These are phyloP conservation scores for Neodiprion fabricii DNA, from an alignment of 1,140 invertebrate species.

Conservation along the genomic window DNA sequence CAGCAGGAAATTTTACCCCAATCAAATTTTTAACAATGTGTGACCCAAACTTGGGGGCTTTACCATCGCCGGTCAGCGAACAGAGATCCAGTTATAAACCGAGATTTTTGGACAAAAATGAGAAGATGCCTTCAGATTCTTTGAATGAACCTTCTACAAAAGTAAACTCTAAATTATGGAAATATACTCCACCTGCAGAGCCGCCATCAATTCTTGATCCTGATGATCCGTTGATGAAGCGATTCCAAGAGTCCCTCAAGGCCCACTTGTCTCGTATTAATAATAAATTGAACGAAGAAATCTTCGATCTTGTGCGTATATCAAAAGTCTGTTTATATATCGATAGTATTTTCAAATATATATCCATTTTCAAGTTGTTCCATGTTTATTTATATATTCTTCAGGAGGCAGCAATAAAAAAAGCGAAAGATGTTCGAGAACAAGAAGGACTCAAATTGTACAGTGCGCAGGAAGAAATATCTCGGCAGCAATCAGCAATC, in stretches of 20 bases:
- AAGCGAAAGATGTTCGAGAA: conserved; percentile 55
- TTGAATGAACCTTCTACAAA: not conserved
- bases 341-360: conserved; percentile 17
- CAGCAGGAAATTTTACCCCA: no score
- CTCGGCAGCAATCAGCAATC: conserved; percentile 60
- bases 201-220: conserved; percentile 60
- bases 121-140: not conserved
- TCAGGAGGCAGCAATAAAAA: conserved; percentile 53
- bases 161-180: not conserved
- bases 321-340: conserved; percentile 18
- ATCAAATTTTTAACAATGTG: not conserved
- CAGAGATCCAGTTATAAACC: no score
- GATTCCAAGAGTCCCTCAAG: conserved; percentile 69
- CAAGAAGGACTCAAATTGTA: conserved; percentile 57
- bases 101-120: not conserved
- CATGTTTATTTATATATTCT: conserved; percentile 17
- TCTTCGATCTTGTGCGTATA: conserved; percentile 64
- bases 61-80: no score
- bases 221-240: conserved; percentile 69
- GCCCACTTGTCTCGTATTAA: conserved; percentile 65
- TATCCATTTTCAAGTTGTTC: conserved; percentile 11
- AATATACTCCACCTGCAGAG: not conserved
- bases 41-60: not conserved
- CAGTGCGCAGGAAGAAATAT: conserved; percentile 60
- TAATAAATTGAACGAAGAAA: conserved; percentile 64